Evolutionary conservation across 2,888 invertebrate species (phyloP).

Genomic region (Lycophotia porphyrea): DNA sequence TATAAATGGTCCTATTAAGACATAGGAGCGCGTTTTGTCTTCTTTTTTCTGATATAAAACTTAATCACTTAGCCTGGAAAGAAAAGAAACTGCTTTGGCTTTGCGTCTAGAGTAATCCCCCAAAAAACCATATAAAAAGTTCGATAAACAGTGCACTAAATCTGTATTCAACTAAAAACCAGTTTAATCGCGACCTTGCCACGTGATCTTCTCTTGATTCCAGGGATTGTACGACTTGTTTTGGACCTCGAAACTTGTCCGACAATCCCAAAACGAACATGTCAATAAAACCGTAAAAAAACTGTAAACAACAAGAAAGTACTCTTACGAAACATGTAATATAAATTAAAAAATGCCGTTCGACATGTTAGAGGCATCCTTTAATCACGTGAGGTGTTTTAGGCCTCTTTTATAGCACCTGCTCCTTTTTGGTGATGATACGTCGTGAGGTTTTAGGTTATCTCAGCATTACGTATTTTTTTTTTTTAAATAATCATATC

Average conservation of each 20-base stretch:
- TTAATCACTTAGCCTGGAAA: neutral
- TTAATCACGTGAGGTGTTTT: no score
- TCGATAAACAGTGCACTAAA: conserved; percentile 6
- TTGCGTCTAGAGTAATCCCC: neutral
- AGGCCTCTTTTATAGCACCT: no score
- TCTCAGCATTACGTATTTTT: no score
- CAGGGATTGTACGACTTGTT: conserved; percentile 7
- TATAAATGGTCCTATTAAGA: neutral
- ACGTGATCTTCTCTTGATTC: conserved; percentile 4
- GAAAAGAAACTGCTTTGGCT: neutral
- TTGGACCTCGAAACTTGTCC: conserved; percentile 16
- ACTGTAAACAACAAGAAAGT: neutral
- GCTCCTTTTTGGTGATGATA: no score
- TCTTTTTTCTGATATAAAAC: neutral
- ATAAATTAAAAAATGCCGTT: neutral
- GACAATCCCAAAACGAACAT: conserved; percentile 5
- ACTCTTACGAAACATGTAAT: neutral
- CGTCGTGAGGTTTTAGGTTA: no score
- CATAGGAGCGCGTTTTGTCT: neutral
- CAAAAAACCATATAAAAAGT: neutral
- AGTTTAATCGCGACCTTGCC: neutral
- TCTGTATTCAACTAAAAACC: neutral
- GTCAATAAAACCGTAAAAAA: conserved; percentile 2
- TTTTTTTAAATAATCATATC: no score
- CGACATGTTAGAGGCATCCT: neutral